Evolutionary conservation across 2,797 vertebrate species (phyloP), one percentile per base, ranked within the genome.

Genomic region (Tympanoctomys barrerae): DNA sequence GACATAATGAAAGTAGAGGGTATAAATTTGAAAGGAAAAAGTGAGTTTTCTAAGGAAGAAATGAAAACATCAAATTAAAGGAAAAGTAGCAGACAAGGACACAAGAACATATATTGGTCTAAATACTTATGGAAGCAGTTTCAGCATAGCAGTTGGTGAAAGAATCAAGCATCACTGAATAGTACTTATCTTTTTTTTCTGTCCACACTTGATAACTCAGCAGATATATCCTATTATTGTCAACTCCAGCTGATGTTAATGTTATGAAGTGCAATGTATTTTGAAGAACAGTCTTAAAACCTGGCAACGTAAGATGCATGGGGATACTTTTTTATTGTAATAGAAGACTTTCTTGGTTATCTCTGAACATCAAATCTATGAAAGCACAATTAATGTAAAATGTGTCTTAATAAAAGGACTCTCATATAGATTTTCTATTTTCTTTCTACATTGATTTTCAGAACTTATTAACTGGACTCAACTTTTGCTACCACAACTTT

Each of bases 401-500:
- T 10, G 36, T 24, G 87, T 92, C 93, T 90, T 39, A 73, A 87
- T 87, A 59, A 91, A 92, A 68, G 57, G 3, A 70, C 2, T 57
- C 36, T 95, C 78, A 19, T 24, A 89, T 79, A 64, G 77, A 80
- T 59, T 97, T 97, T 96, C 86, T 71, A 24, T 87, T 96, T 89
- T 93, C 21, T 61, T 90, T 91, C 92, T 39, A 78, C 7, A 61
- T 8, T 89, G 59, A n/a, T 64, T 85, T 71, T 96, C 93, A 95
- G 28, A 36, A 90, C 49, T 81, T 90, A 1, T 87, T 91, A 87
- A 80, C 33, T 82, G 57, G 84, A 42, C 12, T 90, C 75, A 39
- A 83, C 4, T 90, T 92, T 91, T 54, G 28, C 52, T 92, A 36
- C 28, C 13, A 92, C 91, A 95, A 26, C 10, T 24, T 11, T 49